Conservation (phyloP, 2,888 invertebrate species). For the Lycaena phlaeas region DNA sequence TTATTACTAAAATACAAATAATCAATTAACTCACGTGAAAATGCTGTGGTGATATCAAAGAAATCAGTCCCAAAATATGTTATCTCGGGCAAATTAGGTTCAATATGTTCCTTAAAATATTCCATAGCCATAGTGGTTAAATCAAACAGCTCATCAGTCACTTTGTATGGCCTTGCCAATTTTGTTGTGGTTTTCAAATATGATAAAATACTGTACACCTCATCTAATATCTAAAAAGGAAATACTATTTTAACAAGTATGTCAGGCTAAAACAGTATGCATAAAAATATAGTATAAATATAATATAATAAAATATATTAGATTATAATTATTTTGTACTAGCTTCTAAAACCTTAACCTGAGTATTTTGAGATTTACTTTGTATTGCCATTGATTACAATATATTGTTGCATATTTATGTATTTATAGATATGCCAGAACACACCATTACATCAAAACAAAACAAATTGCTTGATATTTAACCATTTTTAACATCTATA, state of each 20-base stretch:
- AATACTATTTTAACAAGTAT: neutral
- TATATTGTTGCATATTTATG: no score
- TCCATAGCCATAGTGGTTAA: slow-evolving; percentile 98
- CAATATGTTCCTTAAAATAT: slow-evolving; percentile 95
- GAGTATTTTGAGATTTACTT: no score
- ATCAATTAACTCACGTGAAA: slow-evolving; percentile 79
- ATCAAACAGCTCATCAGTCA: slow-evolving; percentile 95
- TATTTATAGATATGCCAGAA: no score
- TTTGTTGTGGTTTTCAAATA: slow-evolving; percentile 88
- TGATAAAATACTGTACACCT: slow-evolving; percentile 88
- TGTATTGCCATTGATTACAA: no score
- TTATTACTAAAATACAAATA: slow-evolving; percentile 10
- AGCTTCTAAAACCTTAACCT: no score
- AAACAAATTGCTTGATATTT: no score
- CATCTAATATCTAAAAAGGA: slow-evolving; percentile 84
- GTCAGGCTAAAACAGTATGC: no score
- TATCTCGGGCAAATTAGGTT: slow-evolving; percentile 90
- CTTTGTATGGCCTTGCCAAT: slow-evolving; percentile 90
- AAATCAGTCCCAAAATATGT: slow-evolving; percentile 90
- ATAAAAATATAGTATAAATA: no score
- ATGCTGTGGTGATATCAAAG: slow-evolving; percentile 81
- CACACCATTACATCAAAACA: no score
- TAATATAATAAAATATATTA: no score
- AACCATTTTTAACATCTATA: no score
- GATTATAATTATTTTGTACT: no score